phyloP scores from a whole-genome alignment of 2,888 invertebrate genomes.

The Lochmaea capreae region DNA sequence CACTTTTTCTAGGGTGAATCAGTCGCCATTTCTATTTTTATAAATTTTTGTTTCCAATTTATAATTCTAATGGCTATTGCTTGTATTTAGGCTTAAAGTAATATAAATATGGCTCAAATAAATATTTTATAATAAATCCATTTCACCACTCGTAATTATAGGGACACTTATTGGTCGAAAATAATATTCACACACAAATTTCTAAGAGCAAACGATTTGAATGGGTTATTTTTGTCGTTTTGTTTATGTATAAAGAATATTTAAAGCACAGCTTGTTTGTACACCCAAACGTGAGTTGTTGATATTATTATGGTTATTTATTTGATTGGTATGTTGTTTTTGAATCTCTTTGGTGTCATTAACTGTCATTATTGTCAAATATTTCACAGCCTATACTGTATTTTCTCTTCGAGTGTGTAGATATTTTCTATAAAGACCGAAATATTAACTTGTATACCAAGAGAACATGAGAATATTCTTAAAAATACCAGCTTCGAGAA shows the following conservation, averaged over 20 bases:
- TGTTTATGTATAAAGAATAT: constrained; percentile 1
- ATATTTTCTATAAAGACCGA: background rate
- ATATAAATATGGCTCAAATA: background rate
- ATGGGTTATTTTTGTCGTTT: background rate
- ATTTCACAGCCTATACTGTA: background rate
- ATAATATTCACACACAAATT: background rate
- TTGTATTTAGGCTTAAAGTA: background rate
- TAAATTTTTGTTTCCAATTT: too few species aligned
- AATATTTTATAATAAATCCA: background rate
- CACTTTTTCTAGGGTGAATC: too few species aligned
- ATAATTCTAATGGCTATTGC: background rate
- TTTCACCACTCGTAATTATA: background rate
- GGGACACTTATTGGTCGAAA: background rate
- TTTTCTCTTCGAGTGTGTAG: background rate
- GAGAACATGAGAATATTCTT: background rate
- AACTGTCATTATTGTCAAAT: background rate
- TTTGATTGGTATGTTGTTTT: background rate
- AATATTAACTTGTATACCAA: background rate
- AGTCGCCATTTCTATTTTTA: too few species aligned
- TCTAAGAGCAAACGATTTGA: background rate
- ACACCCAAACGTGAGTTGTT: background rate
- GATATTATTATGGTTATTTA: constrained; percentile 3
- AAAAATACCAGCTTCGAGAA: too few species aligned
- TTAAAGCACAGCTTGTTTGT: background rate
- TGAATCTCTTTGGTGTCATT: background rate